Evolutionary conservation across 2,888 invertebrate species (phyloP), one percentile per base, ranked within the genome.

Genomic region (Pammene aurita): DNA sequence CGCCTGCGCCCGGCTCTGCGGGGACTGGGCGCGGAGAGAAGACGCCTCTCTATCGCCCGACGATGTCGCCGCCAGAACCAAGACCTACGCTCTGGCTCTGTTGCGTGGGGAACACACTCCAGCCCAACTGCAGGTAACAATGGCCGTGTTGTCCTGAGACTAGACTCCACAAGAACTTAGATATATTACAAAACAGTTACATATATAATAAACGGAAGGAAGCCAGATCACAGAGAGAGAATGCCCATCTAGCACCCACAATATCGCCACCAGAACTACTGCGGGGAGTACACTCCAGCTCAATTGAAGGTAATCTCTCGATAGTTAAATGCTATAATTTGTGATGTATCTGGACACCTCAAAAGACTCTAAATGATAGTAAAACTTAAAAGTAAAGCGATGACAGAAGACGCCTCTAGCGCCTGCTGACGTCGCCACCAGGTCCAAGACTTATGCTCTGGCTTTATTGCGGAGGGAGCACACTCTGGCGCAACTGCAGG

Each of bases 361-460:
- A n/a, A n/a, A n/a, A n/a, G n/a, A n/a, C n/a, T n/a, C n/a, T n/a
- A n/a, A n/a, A n/a, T n/a, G n/a, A n/a, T n/a, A n/a, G n/a, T n/a
- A n/a, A n/a, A n/a, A n/a, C n/a, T n/a, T n/a, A n/a, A n/a, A n/a
- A n/a, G n/a, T n/a, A n/a, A n/a, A n/a, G n/a, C n/a, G n/a, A n/a
- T n/a, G n/a, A n/a, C n/a, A n/a, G n/a, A n/a, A n/a, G n/a, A n/a
- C n/a, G n/a, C n/a, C n/a, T n/a, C n/a, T n/a, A n/a, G 67, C 77
- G 11, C 67, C 72, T 0, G 76, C 78, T 9, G 90, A 89, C 71
- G 77, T 86, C 0, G 86, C 90, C 7, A 77, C 86, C 13, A 70
- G 87, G 6, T 82, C 84, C 78, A 91, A 92, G 85, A 84, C 86
- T 0, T 92, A 92, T 77, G 89, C 92, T 55, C 84, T 92, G 2